These are phyloP conservation scores for Sebastes elongatus DNA, from an alignment of 2,797 vertebrate genomes.

Conservation along the genomic window DNA sequence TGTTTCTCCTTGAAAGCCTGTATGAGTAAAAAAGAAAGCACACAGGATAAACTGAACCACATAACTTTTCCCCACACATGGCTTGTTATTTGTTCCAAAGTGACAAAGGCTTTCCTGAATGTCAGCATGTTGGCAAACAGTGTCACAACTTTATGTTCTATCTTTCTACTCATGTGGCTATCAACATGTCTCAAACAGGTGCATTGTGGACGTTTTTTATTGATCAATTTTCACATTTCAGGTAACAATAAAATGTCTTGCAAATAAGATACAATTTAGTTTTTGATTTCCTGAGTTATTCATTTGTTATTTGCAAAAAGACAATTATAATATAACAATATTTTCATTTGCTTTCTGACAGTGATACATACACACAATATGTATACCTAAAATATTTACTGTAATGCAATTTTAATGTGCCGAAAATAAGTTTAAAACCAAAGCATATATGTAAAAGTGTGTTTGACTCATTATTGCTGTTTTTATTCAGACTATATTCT, in stretches of 20 bases:
- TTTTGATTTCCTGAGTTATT: not conserved
- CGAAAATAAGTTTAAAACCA: not conserved
- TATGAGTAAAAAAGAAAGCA: not conserved
- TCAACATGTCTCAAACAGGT: slow-evolving; percentile 18
- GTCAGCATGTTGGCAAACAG: not conserved
- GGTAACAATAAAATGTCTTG: not conserved
- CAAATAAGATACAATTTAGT: not conserved
- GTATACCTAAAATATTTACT: not conserved
- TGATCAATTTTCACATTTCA: not conserved
- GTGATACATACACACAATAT: not conserved
- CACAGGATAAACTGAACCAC: not conserved
- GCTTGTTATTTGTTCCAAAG: not conserved
- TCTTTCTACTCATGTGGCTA: not conserved
- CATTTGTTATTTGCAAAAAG: not conserved
- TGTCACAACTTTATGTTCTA: not conserved
- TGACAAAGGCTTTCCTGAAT: not conserved
- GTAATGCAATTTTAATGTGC: not conserved
- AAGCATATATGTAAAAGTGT: not conserved
- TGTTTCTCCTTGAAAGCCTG: not conserved
- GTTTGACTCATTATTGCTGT: not conserved
- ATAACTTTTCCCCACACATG: slow-evolving; percentile 4
- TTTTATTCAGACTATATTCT: not conserved
- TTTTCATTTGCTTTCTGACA: not conserved
- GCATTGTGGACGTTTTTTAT: not conserved
- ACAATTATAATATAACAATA: not conserved